Base-by-base conservation (phyloP, 64 coral and sea anemone species). In the Montipora sp. region DNA sequence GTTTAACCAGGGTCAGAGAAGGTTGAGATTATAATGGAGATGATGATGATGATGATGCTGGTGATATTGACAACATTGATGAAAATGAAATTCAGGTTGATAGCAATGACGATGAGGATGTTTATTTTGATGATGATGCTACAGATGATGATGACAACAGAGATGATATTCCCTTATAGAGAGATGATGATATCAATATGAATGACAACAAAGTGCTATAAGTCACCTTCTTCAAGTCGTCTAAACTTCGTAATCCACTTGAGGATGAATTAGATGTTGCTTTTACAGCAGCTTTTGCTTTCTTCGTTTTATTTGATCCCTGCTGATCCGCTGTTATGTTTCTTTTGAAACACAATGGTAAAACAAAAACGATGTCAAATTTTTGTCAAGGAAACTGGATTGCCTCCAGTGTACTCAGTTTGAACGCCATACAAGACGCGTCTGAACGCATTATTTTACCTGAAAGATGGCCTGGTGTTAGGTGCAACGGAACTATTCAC, bases 141-240 rank as follows among this genome's bases (percentile, higher is more conserved):
- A 11, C 6, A 6, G 53, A 57, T 11, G 6, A 57, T 57, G 53
- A 57, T 1, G 53, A 8, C 11, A 11, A 57, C 53, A 0, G 1
- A 7, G 3, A 11, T 57, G 53, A 57, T 57, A 11, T 57, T 36
- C 36, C 36, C 36, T 36, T 36, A 36, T 2, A 36, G 36, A 36
- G 36, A 11, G 11, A 57, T 11, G 53, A 57, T 11, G 11, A 44
- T 23, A 59, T 8, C 48, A 83, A 7, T 5, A 4, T 63, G 8
- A 5, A 58, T 22, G 27, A 13, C 18, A 60, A 7, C 10, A 88
- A 9, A 36, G 5, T 11, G 0, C 43, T 47, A 8, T 11, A 15
- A 65, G 20, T 24, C 80, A 94, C 95, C 95, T 91, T 88, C 83
- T 97, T 97, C 59, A 97, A 84, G 55, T 97, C 95, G 66, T 97